Conservation (phyloP, 2,113 vertebrate species). For the Clarias macrocephalus region DNA sequence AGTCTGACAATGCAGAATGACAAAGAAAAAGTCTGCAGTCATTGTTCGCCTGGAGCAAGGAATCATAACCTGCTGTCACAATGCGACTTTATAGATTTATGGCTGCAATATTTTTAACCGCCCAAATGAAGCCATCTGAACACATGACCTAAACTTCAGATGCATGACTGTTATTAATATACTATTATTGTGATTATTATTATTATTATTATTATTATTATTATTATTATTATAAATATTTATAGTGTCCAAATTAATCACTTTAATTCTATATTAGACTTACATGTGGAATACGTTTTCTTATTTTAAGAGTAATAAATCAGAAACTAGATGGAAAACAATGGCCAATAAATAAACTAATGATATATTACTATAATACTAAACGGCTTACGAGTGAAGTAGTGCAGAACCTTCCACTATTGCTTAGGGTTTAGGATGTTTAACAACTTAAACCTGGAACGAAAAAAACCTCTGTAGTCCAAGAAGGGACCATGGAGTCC, state of each 20-base stretch:
- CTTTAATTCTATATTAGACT: not conserved
- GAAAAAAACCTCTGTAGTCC: too few relatives aligned
- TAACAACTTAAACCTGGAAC: not conserved
- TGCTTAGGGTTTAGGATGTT: not conserved
- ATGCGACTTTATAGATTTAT: not conserved
- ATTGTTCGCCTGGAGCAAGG: not conserved
- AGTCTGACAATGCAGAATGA: not conserved
- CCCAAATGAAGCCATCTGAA: not conserved
- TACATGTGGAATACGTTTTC: not conserved
- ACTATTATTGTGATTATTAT: not conserved
- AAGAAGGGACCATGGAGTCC: too few relatives aligned
- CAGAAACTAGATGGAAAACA: not conserved
- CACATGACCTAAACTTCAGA: not conserved
- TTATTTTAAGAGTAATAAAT: not conserved
- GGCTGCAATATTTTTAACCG: not conserved
- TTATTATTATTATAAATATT: not conserved
- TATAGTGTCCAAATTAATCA: not conserved
- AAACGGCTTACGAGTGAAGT: not conserved
- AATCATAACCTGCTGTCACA: not conserved
- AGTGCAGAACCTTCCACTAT: not conserved
- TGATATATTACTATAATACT: not conserved
- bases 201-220: too few relatives aligned
- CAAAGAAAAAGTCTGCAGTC: slow-evolving; percentile 16
- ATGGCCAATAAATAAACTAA: not conserved
- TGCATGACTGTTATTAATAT: not conserved